Base-by-base conservation (phyloP, 2,888 invertebrate species). In the Drosophila multiciliata region DNA sequence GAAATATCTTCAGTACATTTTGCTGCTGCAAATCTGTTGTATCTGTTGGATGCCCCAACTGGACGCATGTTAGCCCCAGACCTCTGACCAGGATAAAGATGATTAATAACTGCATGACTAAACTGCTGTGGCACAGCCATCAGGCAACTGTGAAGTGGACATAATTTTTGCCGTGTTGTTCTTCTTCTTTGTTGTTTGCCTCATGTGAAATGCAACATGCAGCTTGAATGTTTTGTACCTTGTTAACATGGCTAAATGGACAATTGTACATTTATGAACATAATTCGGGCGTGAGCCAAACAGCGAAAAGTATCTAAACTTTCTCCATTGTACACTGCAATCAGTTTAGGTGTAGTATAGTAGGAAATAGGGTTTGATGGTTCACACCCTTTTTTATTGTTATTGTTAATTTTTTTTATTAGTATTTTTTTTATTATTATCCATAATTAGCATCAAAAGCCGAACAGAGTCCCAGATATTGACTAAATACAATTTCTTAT, bases 91-190 rank as follows among this genome's bases (percentile, higher is more conserved):
- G 50, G 5, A 58, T 15, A 0, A 48, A 20, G 52, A 32, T 1
- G 52, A 32, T 36, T 8, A 32, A 2, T 8, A 68, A 33, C 48
- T 33, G 58, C 79, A 78, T 77, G 40, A 26, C 6, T 29, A 29
- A 29, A 29, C 9, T 12, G 26, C 15, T 45, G 55, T 11, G 59
- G 55, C 26, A 55, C 23, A 61, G 71, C 17, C 54, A 62, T 66
- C 62, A 29, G 49, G 57, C 53, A 54, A 87, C 86, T 87, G 75
- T 69, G 42, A 0, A 12, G 8, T 1, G 12, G 8, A 9, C 38
- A 2, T 0, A 1, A 0, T 11, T 12, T 26, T 33, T n/a, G 49
- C 33, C 67, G 6, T n/a, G 32, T n/a, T 54, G 5, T 29, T 29
- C 6, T 29, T 29, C 40, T 49, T 26, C 33, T 29, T 29, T 55